Conservation (phyloP, 2,797 vertebrate species). For the Eulemur mongoz region DNA sequence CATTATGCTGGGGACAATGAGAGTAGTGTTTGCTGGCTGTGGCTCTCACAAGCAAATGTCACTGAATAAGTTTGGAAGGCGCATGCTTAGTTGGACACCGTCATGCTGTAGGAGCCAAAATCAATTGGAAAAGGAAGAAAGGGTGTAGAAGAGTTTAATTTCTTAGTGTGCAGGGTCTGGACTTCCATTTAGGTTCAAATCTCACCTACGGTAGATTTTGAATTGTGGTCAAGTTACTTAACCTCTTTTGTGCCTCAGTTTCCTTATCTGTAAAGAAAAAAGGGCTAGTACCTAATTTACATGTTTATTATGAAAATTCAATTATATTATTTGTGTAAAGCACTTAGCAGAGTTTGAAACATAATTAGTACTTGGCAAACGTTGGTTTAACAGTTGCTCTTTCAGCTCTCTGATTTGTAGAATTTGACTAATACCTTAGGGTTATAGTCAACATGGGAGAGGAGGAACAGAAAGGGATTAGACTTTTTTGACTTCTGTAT, state of each 20-base stretch:
- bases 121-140: background rate
- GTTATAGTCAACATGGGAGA: background rate
- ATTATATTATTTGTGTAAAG: background rate
- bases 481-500: background rate
- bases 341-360: background rate
- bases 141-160: background rate
- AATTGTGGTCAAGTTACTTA: background rate
- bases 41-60: slow-evolving; percentile 16
- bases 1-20: slow-evolving; percentile 5
- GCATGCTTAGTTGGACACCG: background rate
- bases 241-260: background rate
- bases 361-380: slow-evolving; percentile 5
- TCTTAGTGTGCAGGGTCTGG: background rate
- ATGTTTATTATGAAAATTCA: background rate
- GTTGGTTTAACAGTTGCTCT: background rate
- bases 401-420: background rate
- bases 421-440: background rate
- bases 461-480: background rate
- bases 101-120: background rate
- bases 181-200: background rate
- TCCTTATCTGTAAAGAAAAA: background rate
- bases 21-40: background rate
- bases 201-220: background rate
- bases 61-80: background rate
- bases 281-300: background rate